Base-by-base conservation (phyloP, 2,888 invertebrate species). In the Cephus pulcher region DNA sequence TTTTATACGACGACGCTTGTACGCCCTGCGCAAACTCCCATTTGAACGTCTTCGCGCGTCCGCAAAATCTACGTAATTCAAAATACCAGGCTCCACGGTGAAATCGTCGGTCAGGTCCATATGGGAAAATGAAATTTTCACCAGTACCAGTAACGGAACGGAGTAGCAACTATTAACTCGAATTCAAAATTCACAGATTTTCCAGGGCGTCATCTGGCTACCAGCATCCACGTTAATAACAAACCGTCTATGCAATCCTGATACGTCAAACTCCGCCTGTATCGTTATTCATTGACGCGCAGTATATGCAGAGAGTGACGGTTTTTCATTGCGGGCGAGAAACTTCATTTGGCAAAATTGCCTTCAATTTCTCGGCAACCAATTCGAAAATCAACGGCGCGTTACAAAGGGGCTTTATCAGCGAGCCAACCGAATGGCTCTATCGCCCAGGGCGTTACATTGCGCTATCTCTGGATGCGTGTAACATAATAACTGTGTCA, bases 361-460 rank as follows among this genome's bases (percentile, higher is more conserved):
- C 82, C 84, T 83, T 84, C 84, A 86, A 87, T 89, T 86, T 87
- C 84, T 86, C 85, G 84, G 82, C 82, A 81, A 84, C 82, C 84
- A 87, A 86, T 87, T 88, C 84, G 86, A 88, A 88, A 90, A 88
- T 88, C 89, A 89, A 88, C 87, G 85, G 85, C 82, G 86, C 86
- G 86, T 88, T 84, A 88, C 88, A 88, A 89, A 89, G 87, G 87
- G 89, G 87, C 30, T 89, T 89, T 88, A 89, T 89, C 87, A 85
- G 84, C 80, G 83, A 85, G 79, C 81, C 73, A 33, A 70, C 74
- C 80, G 80, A 83, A 84, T 85, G 84, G 83, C 82, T 85, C 84
- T 84, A 87, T 88, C 89, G 87, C 87, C 86, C 82, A 80, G 86
- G 82, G 88, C 89, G 86, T 89, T 87, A 89, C 86, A 83, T 86